A percentile compares a stretch with the other conserved stretches of the same genome.
Conservation (phyloP, 2,113 vertebrate genomes). For the Tetraodon nigroviridis region DNA sequence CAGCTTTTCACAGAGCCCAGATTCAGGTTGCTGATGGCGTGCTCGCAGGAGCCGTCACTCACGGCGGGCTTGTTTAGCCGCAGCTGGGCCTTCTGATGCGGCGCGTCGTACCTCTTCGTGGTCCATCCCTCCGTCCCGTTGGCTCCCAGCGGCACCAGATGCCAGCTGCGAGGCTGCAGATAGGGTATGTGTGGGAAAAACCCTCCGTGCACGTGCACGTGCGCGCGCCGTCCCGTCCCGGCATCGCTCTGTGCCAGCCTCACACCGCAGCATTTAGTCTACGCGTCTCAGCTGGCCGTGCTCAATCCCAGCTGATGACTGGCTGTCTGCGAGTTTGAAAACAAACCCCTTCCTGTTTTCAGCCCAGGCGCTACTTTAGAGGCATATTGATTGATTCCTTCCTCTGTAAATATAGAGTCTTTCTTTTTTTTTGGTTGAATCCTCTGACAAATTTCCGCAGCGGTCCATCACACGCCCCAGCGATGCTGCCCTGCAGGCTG, state of each 20-base stretch:
- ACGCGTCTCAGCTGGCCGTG: conserved; percentile 32
- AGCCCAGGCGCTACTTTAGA: conserved; percentile 35
- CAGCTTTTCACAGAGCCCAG: too few species aligned
- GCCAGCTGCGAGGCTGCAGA: conserved; percentile 37
- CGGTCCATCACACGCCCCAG: conserved; percentile 35
- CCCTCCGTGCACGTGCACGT: conserved; percentile 6
- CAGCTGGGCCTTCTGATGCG: conserved; percentile 43
- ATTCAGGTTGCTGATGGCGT: too few species aligned
- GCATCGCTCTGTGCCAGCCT: conserved; percentile 34
- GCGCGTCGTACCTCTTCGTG: conserved; percentile 26
- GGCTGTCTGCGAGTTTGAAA: conserved; percentile 52
- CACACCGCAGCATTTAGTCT: conserved; percentile 51
- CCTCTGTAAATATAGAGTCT: conserved; percentile 32
- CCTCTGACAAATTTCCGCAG: conserved; percentile 23
- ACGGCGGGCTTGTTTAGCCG: conserved; percentile 52
- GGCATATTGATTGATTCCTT: conserved; percentile 53
- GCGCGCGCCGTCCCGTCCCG: conserved; percentile 51
- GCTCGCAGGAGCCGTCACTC: conserved; percentile 46
- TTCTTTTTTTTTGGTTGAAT: conserved; percentile 11
- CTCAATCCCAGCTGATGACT: conserved; percentile 55
- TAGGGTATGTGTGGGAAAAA: conserved; percentile 17
- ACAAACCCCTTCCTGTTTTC: conserved; percentile 37
- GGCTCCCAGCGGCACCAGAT: conserved; percentile 45
- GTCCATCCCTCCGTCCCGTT: conserved; percentile 50
- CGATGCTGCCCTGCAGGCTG: conserved; percentile 11